phyloP scores from a whole-genome alignment of 2,797 vertebrate species.

The Lagodon rhomboides region DNA sequence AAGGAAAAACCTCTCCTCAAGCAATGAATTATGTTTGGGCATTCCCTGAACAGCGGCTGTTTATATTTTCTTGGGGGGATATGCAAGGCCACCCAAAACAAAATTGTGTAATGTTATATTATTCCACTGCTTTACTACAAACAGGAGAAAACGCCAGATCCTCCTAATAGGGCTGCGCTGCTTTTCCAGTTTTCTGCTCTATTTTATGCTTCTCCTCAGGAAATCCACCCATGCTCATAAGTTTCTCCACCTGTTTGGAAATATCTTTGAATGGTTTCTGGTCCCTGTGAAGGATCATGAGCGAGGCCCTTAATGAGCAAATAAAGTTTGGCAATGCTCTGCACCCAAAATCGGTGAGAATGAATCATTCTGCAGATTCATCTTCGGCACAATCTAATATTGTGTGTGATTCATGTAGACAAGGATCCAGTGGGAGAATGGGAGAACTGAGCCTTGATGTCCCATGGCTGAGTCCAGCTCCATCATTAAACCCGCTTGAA shows the following conservation, averaged over 20 bases:
- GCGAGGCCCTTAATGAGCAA: constrained; percentile 78
- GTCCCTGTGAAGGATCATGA: constrained; percentile 81
- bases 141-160: constrained; percentile 73
- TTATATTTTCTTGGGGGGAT: constrained; percentile 78
- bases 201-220: constrained; percentile 82
- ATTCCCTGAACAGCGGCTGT: constrained; percentile 77
- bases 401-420: constrained; percentile 80
- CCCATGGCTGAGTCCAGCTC: constrained; percentile 59
- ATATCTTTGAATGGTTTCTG: constrained; percentile 76
- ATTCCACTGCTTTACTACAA: constrained; percentile 84
- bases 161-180: constrained; percentile 67
- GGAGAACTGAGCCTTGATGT: constrained; percentile 63
- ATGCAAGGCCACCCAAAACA: constrained; percentile 86
- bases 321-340: constrained; percentile 72
- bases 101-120: constrained; percentile 83
- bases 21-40: constrained; percentile 79
- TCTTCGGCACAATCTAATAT: constrained; percentile 79
- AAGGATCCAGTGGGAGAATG: constrained; percentile 63
- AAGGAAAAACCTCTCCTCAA: constrained; percentile 73
- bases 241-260: constrained; percentile 87
- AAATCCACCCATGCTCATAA: constrained; percentile 84
- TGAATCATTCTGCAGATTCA: constrained; percentile 81
- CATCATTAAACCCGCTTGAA: constrained; percentile 59
- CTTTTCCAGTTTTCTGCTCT: constrained; percentile 78
- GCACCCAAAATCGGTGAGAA: constrained; percentile 68